phyloP scores from a whole-genome alignment of 1,140 invertebrate species.

The Drosophila saltans region DNA sequence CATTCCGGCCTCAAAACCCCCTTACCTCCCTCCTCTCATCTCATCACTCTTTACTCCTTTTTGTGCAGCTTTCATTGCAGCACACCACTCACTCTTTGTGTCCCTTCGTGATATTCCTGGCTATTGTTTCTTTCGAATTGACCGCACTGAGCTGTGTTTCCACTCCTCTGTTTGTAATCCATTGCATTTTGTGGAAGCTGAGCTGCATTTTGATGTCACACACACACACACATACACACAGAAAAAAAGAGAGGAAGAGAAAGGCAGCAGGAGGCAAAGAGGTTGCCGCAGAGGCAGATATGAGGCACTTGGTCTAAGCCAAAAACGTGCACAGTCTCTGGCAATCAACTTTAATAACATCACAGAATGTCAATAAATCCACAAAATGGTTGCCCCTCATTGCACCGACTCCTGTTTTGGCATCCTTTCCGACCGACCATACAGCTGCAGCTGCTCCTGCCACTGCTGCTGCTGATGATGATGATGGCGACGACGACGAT shows the following conservation, averaged over 20 bases:
- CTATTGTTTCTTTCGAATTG: constrained; percentile 75
- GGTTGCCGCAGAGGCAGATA: constrained; percentile 21
- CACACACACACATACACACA: constrained; percentile 1
- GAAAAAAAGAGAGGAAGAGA: neutral
- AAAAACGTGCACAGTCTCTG: constrained; percentile 77
- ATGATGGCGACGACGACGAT: constrained; percentile 16
- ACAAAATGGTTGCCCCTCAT: constrained; percentile 66
- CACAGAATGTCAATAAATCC: constrained; percentile 82
- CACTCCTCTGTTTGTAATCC: constrained; percentile 39
- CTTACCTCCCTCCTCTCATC: neutral
- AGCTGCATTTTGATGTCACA: constrained; percentile 37
- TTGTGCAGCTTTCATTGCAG: too few relatives aligned
- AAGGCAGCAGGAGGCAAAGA: constrained; percentile 26
- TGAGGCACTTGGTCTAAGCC: constrained; percentile 65
- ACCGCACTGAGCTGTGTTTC: constrained; percentile 53
- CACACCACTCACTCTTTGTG: neutral
- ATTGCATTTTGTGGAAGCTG: constrained; percentile 16
- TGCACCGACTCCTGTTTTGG: constrained; percentile 31
- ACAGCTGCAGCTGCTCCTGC: constrained; percentile 35
- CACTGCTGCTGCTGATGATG: constrained; percentile 41
- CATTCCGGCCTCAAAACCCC: neutral
- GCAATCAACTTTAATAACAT: constrained; percentile 82
- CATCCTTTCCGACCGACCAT: constrained; percentile 38
- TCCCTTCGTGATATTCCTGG: constrained; percentile 42
- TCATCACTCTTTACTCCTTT: neutral